Percentiles rank a stretch among this genome's conserved stretches.
phyloP scores from a whole-genome alignment of 2,797 vertebrate genomes.

The Cuculus canorus region DNA sequence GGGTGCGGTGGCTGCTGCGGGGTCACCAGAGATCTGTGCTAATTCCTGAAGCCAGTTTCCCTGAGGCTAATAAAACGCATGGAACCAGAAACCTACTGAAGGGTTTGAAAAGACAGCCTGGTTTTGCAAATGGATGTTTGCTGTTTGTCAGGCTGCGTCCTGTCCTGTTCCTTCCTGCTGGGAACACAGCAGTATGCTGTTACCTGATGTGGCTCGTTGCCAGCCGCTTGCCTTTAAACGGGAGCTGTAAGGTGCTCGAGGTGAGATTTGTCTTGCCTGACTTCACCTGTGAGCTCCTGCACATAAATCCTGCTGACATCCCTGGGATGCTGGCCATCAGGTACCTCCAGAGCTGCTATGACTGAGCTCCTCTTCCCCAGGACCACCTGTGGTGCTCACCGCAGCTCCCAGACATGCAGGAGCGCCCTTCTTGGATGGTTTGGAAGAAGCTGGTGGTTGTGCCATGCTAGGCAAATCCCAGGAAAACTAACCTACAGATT shows the following conservation, averaged over 20 bases:
- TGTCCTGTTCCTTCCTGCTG: not conserved
- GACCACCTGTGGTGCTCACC: not conserved
- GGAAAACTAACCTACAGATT: not conserved
- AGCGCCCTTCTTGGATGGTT: not conserved
- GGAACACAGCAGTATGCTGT: not conserved
- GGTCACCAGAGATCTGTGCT: not conserved
- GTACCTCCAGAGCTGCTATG: not conserved
- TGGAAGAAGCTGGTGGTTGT: not conserved
- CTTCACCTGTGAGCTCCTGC: not conserved
- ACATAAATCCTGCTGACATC: not conserved
- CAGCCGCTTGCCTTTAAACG: not conserved
- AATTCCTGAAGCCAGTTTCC: not conserved
- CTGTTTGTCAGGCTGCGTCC: not conserved
- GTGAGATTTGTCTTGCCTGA: not conserved
- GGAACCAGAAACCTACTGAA: not conserved
- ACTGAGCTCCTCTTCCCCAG: not conserved
- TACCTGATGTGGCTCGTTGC: not conserved
- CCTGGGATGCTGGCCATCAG: not conserved
- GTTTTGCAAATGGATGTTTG: not conserved
- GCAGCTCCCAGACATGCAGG: accelerated
- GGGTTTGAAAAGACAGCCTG: not conserved
- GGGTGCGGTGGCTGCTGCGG: not conserved
- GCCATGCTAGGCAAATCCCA: not conserved
- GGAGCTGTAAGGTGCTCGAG: not conserved
- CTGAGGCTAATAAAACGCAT: not conserved